Percentiles rank a stretch among this genome's conserved stretches.
phyloP scores from a whole-genome alignment of 2,888 invertebrate species.

The Gymnosoma rotundatum region DNA sequence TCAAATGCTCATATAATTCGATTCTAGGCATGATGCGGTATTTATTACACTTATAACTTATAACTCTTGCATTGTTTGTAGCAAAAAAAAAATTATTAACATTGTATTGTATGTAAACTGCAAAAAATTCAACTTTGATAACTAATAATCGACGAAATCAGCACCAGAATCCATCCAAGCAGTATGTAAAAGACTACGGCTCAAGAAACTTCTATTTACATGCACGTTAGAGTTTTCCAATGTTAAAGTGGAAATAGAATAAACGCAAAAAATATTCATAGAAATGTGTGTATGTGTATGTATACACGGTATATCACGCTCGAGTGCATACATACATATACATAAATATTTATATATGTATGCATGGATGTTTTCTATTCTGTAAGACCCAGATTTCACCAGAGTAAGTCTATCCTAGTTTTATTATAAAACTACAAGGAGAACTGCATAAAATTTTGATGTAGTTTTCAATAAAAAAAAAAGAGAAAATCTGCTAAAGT shows the following conservation, averaged over 20 bases:
- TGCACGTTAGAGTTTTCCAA: slow-evolving; percentile 43
- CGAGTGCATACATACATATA: not conserved
- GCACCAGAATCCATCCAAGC: slow-evolving; percentile 35
- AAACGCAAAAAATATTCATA: slow-evolving; percentile 33
- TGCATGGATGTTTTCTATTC: slow-evolving; percentile 5
- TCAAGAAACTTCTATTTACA: slow-evolving; percentile 39
- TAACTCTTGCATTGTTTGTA: slow-evolving; percentile 66
- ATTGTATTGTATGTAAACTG: slow-evolving; percentile 55
- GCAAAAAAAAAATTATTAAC: slow-evolving; percentile 63
- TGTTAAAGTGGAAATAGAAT: slow-evolving; percentile 19
- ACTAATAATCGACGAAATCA: slow-evolving; percentile 51
- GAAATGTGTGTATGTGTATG: not conserved
- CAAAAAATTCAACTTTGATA: slow-evolving; percentile 66
- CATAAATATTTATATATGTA: not conserved
- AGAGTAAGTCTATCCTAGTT: slow-evolving; percentile 44
- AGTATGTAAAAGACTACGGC: slow-evolving; percentile 36
- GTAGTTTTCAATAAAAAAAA: slow-evolving; percentile 31
- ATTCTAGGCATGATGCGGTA: too few species aligned
- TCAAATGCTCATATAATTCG: slow-evolving; percentile 32
- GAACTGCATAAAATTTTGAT: slow-evolving; percentile 42
- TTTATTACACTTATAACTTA: slow-evolving; percentile 70
- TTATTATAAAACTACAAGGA: slow-evolving; percentile 56
- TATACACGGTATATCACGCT: too few species aligned
- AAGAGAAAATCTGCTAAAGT: slow-evolving; percentile 44
- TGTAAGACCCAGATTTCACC: slow-evolving; percentile 40